phyloP scores from a whole-genome alignment of 2,797 vertebrate species.

The Sciurus vulgaris region DNA sequence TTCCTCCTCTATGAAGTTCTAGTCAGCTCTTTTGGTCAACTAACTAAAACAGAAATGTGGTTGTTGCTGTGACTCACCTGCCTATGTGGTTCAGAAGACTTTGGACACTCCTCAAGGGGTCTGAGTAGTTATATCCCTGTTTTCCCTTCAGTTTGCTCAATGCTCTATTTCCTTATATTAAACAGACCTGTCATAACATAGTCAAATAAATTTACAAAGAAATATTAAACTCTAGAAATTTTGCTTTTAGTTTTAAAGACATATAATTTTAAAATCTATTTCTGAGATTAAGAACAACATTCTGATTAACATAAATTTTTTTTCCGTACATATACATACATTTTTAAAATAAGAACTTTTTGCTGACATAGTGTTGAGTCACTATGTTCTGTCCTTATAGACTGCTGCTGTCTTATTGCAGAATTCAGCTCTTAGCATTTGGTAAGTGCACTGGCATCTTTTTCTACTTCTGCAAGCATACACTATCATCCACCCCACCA shows the following conservation, averaged over 20 bases:
- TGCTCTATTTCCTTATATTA: no score
- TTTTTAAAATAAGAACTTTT: neutral
- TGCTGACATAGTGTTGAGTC: neutral
- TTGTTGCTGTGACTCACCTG: no score
- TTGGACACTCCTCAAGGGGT: no score
- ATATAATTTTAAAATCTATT: neutral
- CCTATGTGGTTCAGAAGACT: no score
- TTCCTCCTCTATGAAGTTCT: no score
- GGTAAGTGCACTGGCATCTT: neutral
- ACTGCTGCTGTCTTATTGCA: neutral
- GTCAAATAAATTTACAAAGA: neutral
- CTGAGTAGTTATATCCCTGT: no score
- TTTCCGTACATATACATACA: neutral
- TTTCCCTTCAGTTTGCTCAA: neutral
- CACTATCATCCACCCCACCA: rapidly evolving
- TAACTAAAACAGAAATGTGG: no score
- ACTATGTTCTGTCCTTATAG: rapidly evolving
- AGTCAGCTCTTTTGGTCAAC: no score
- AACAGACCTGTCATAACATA: neutral
- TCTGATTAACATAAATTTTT: neutral
- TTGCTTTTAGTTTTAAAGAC: neutral
- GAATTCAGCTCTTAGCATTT: neutral
- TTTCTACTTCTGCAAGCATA: neutral
- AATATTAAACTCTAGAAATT: neutral
- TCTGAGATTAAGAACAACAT: neutral